Conservation (phyloP, 2,113 vertebrate species). For the Tenrec ecaudatus region DNA sequence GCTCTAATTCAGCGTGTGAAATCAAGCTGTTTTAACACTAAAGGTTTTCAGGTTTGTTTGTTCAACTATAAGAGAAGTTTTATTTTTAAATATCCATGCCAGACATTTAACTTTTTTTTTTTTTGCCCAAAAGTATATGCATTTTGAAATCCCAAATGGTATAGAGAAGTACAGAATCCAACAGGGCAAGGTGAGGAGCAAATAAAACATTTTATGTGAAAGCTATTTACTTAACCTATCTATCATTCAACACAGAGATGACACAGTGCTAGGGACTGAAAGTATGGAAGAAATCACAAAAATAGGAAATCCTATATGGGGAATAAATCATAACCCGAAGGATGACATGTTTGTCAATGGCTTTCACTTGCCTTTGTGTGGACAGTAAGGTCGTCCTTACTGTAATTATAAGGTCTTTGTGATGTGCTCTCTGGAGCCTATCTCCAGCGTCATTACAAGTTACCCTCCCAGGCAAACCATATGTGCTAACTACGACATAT, state of each 20-base stretch:
- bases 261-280: neutral
- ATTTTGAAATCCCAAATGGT: conserved; percentile 39
- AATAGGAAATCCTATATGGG: neutral
- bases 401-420: neutral
- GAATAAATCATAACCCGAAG: neutral
- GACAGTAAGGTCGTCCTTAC: neutral
- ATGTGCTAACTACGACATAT: neutral
- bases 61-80: neutral
- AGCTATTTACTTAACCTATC: neutral
- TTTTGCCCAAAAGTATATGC: neutral
- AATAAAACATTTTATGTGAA: neutral
- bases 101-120: neutral
- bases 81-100: conserved; percentile 8
- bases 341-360: neutral
- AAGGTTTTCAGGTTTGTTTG: neutral
- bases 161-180: neutral
- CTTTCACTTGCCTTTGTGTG: neutral
- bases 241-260: neutral
- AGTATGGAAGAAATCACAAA: neutral
- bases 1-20: conserved; percentile 17
- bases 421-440: neutral
- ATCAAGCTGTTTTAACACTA: neutral
- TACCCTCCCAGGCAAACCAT: neutral
- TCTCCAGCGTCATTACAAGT: neutral
- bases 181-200: neutral